Percentiles rank a stretch among this genome's conserved stretches.
These are phyloP conservation scores for Chymomyza amoena DNA, from an alignment of 2,888 invertebrate genomes.

Conservation along the genomic window DNA sequence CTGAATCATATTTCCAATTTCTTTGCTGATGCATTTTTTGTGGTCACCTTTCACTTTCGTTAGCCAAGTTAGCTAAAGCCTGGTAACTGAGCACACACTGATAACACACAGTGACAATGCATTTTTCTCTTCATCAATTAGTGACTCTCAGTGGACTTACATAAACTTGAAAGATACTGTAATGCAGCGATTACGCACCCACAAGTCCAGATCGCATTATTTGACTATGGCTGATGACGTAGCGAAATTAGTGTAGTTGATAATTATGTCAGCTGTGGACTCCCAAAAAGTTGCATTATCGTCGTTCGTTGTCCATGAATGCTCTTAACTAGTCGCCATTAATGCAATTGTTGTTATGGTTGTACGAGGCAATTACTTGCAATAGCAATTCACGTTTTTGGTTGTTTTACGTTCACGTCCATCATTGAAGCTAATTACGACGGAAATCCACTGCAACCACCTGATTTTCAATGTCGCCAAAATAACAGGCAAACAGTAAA, in stretches of 20 bases:
- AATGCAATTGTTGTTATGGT: not conserved
- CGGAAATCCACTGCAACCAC: slow-evolving; percentile 31
- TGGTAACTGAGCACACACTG: slow-evolving; percentile 13
- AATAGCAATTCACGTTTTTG: slow-evolving; percentile 38
- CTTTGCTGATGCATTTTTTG: slow-evolving; percentile 23
- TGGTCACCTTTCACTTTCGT: slow-evolving; percentile 60
- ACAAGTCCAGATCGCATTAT: no score
- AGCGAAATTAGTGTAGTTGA: not conserved
- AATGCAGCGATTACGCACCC: not conserved
- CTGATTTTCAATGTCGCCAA: slow-evolving; percentile 59
- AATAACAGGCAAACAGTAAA: slow-evolving; percentile 16
- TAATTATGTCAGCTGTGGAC: slow-evolving; percentile 18
- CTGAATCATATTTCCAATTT: slow-evolving; percentile 35
- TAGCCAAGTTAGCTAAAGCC: slow-evolving; percentile 24
- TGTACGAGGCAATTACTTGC: not conserved
- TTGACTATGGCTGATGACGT: not conserved
- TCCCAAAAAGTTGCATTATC: slow-evolving; percentile 24
- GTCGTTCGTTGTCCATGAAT: not conserved
- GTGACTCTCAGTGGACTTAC: not conserved
- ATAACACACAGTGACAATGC: not conserved
- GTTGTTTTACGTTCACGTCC: slow-evolving; percentile 28
- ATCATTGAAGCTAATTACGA: slow-evolving; percentile 42
- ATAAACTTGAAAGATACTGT: not conserved
- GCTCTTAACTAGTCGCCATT: not conserved
- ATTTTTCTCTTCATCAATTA: not conserved